Base-by-base conservation (phyloP, 2,888 invertebrate genomes). In the Meteorus cinctellus region DNA sequence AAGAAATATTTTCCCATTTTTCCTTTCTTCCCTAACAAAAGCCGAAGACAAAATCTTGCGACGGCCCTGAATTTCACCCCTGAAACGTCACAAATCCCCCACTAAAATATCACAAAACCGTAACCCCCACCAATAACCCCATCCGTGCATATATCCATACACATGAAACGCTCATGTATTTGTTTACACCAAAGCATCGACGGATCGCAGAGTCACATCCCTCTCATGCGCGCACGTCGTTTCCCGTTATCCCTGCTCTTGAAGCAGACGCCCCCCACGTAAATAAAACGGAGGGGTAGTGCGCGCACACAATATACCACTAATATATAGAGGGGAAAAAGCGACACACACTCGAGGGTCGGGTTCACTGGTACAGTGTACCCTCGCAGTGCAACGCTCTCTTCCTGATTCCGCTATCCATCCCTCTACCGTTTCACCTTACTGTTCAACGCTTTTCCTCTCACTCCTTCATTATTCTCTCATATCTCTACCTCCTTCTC, bases 321-420 rank as follows among this genome's bases (percentile, higher is more conserved):
- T n/a, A 72, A 41, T 55, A 55, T 48, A 36, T 41, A 12, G 67
- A 75, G 45, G 71, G 59, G 19, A 67, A 60, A 60, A 72, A 62
- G 67, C 29, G 59, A 62, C 75, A 75, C 72, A 66, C 66, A 70
- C 48, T 60, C 68, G 59, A 74, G 29, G 71, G 80, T 81, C 84
- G 87, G 86, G 88, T 88, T 88, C 87, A 88, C 88, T 88, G 86
- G 88, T 87, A 88, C 88, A 88, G 83, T 87, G 88, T 88, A 88
- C 87, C 86, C 88, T 87, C 84, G 83, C 84, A 82, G 86, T 88
- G 85, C 88, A 87, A 88, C 86, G 87, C 83, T 87, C 87, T 88
- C 87, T 87, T 86, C 86, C 87, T 87, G 84, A 86, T 87, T 86
- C 85, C 86, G 83, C 81, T 84, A 78, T 78, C 78, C 62, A 48